A percentile compares a stretch with the other conserved stretches of the same genome.
phyloP scores from a whole-genome alignment of 1,140 invertebrate species.

The Belonocnema kinseyi region DNA sequence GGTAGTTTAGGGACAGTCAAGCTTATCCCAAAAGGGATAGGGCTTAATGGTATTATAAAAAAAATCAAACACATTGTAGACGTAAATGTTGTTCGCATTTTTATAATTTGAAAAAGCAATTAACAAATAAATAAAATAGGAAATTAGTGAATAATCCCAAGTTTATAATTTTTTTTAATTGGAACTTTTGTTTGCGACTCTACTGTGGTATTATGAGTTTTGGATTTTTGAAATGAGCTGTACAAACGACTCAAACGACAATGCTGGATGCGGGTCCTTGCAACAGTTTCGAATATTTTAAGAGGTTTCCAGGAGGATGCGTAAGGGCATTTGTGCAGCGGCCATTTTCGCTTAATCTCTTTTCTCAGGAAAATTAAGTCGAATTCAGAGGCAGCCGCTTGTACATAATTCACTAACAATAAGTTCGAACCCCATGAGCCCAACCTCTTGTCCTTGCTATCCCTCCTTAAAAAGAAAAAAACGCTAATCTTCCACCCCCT shows the following conservation, averaged over 20 bases:
- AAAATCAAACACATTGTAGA: too few species aligned
- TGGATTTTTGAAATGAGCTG: constrained; percentile 16
- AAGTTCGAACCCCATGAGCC: constrained; percentile 39
- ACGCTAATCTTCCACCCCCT: constrained; percentile 35
- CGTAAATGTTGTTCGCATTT: not conserved
- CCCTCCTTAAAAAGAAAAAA: constrained; percentile 24
- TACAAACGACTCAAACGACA: constrained; percentile 2
- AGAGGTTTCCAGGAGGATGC: constrained; percentile 55
- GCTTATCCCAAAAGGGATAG: too few species aligned
- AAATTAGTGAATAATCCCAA: not conserved
- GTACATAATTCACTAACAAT: constrained; percentile 65
- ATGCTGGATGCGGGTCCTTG: constrained; percentile 36
- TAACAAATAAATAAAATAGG: not conserved
- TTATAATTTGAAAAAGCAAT: not conserved
- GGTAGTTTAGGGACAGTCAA: too few species aligned
- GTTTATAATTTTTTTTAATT: not conserved
- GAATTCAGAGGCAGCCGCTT: constrained; percentile 59
- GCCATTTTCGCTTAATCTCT: constrained; percentile 62
- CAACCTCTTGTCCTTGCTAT: constrained; percentile 42
- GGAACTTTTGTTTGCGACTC: not conserved
- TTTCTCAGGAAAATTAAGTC: constrained; percentile 65
- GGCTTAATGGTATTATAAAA: too few species aligned
- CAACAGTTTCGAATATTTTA: constrained; percentile 58
- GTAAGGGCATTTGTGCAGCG: constrained; percentile 43
- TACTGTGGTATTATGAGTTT: constrained; percentile 17